Base-by-base conservation (phyloP, 1,140 invertebrate genomes). In the Polypedilum pembai region DNA sequence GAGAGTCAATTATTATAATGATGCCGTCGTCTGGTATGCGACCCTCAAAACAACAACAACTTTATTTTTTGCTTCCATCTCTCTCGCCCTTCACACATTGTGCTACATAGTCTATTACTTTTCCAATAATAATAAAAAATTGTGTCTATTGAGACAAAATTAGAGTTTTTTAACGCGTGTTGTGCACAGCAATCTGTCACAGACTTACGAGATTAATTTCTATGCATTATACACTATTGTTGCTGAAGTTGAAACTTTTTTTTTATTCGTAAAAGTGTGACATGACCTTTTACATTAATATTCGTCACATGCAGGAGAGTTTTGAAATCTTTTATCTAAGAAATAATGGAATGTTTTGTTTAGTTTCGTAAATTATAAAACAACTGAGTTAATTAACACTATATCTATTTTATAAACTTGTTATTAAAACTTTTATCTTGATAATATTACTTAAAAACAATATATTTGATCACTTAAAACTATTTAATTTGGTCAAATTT, bases 1-100 rank as follows among this genome's bases (percentile, higher is more conserved):
- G 65, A 21, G 65, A 69, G 65, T 69, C 65, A 69, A 69, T 69
- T 69, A 69, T 20, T 69, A 3, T 69, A 69, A 20, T 69, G 65
- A 21, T 69, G 8, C 17, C 15, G 17, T 20, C 17, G 20, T 69
- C 65, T 69, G 17, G 17, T 20, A 8, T 69, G 5, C 65, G 65
- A 69, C 65, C 65, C 65, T 69, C 65, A 69, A 69, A 69, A 69
- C 15, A 21, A 20, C 17, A 56, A 45, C 24, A 45, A 18, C 63
- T 66, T 18, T 3, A 18, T 69, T 69, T 69, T 8, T 69, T 18
- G 18, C 18, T 69, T 18, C 7, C 20, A 20, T 69, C 20, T 8
- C 45, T 56, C 12, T n/a, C 45, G 45, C 45, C 45, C 65, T 18
- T 18, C 65, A 69, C 65, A 69, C 24, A 33, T 33, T 69, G 65